Evolutionary conservation across 2,888 invertebrate genomes (phyloP).

Genomic region (Patella depressa): DNA sequence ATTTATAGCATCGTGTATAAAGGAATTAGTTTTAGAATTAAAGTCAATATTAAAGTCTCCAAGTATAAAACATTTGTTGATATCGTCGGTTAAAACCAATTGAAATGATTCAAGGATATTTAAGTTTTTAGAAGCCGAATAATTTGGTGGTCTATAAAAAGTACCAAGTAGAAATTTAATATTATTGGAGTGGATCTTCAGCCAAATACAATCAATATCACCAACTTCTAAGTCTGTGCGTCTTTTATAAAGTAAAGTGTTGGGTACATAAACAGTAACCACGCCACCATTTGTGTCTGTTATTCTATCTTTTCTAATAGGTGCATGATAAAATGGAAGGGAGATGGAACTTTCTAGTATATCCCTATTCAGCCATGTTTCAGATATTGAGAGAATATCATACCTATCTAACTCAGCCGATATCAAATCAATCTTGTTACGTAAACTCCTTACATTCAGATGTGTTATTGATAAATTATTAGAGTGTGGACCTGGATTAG

Average conservation of each 20-base stretch:
- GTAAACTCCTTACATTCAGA: conserved; percentile 9
- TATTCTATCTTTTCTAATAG: neutral
- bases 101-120: neutral
- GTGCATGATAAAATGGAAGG: neutral
- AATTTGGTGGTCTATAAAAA: conserved; percentile 21
- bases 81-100: neutral
- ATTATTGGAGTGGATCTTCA: conserved; percentile 11
- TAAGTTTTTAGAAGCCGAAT: neutral
- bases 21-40: neutral
- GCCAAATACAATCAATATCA: conserved; percentile 18
- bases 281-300: neutral
- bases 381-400: conserved; percentile 10
- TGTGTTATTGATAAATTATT: conserved; percentile 11
- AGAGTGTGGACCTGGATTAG: neutral
- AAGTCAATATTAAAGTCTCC: neutral
- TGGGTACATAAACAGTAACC: neutral
- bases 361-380: conserved; percentile 9
- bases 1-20: conserved; percentile 6
- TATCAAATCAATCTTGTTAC: conserved; percentile 6
- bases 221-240: conserved; percentile 9
- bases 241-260: neutral
- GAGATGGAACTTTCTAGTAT: neutral
- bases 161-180: conserved; percentile 5
- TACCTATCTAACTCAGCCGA: neutral
- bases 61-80: conserved; percentile 3